phyloP scores from a whole-genome alignment of 35 echinoderm and acorn worm genomes.

The Amphiura filiformis region DNA sequence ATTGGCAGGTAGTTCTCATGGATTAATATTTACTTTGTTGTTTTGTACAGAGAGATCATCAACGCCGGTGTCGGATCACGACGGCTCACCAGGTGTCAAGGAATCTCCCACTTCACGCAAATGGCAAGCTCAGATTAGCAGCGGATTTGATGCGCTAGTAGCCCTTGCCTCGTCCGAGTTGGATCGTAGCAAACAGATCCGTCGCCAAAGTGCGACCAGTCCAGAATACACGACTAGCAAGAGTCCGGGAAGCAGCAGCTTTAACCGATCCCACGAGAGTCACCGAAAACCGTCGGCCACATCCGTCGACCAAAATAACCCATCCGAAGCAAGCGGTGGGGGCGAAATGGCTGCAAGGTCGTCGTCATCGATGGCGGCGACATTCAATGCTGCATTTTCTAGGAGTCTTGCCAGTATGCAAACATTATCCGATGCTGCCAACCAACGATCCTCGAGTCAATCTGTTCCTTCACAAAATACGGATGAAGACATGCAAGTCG shows the following conservation, averaged over 20 bases:
- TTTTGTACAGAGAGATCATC: constrained; percentile 14
- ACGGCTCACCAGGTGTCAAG: constrained; percentile 29
- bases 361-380: no score
- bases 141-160: constrained; percentile 89
- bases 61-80: constrained; percentile 21
- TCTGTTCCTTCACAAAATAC: neutral
- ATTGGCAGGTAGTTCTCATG: no score
- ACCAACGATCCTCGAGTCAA: neutral
- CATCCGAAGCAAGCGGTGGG: no score
- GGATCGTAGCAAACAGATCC: constrained; percentile 70
- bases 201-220: constrained; percentile 57
- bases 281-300: constrained; percentile 9
- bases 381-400: constrained; percentile 5
- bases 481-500: constrained; percentile 21
- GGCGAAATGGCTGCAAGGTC: no score
- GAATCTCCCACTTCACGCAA: constrained; percentile 89
- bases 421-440: constrained; percentile 31
- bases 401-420: constrained; percentile 24
- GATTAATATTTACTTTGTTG: no score
- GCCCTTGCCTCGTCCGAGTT: constrained; percentile 84
- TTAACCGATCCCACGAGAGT: neutral
- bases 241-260: neutral
- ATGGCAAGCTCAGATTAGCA: constrained; percentile 87
- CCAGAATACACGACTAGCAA: constrained; percentile 35
- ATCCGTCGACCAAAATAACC: no score